Evolutionary conservation across 2,797 vertebrate species (phyloP).

Genomic region (Poeciliopsis paucimaculata): DNA sequence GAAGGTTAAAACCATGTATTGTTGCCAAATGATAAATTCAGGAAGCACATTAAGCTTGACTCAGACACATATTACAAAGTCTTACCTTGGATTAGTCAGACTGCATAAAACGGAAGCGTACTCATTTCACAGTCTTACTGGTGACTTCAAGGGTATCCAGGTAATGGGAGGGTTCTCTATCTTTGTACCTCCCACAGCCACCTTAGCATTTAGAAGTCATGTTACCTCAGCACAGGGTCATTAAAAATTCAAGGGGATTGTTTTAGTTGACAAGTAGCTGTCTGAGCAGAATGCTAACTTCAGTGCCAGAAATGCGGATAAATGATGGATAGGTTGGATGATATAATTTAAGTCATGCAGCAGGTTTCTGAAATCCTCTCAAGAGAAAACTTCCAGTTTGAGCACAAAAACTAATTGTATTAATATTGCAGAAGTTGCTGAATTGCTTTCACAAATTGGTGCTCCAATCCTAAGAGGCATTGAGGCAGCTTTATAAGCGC

Average conservation of each 20-base stretch:
- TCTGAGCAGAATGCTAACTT: slow-evolving; percentile 41
- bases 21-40: slow-evolving; percentile 24
- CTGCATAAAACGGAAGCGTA: slow-evolving; percentile 1
- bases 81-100: slow-evolving; percentile 36
- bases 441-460: background rate
- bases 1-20: slow-evolving; percentile 41
- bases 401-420: background rate
- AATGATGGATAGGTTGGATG: slow-evolving; percentile 57
- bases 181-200: background rate
- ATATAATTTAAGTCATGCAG: slow-evolving; percentile 48
- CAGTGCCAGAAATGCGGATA: slow-evolving; percentile 27
- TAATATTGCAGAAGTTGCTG: background rate
- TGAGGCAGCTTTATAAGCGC: background rate
- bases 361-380: background rate
- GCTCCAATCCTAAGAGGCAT: background rate
- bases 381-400: background rate
- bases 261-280: slow-evolving; percentile 23
- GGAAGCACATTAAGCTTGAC: slow-evolving; percentile 31
- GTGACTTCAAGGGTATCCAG: slow-evolving; percentile 15
- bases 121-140: slow-evolving; percentile 21
- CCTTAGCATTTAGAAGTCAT: slow-evolving; percentile 2
- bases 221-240: slow-evolving; percentile 42
- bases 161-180: background rate
- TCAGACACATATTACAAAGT: slow-evolving; percentile 28
- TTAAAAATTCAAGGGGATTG: slow-evolving; percentile 58